Percentiles rank a stretch among this genome's conserved stretches.
These are phyloP conservation scores for Periphyllus acericola DNA, from an alignment of 2,888 invertebrate species.

Conservation along the genomic window DNA sequence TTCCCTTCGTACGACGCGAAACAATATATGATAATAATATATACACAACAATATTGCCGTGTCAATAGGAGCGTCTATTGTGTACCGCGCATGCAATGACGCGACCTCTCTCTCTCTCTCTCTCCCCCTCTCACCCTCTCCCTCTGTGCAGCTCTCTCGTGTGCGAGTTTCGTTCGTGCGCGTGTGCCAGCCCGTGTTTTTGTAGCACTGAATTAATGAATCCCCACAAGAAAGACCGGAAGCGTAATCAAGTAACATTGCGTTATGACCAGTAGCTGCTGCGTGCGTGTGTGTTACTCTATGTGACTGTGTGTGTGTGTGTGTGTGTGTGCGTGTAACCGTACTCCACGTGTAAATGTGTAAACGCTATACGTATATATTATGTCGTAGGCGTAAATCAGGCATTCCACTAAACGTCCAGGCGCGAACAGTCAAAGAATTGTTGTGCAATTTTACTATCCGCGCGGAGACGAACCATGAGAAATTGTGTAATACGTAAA, in stretches of 20 bases:
- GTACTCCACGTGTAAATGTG: neutral
- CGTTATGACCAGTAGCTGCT: constrained; percentile 23
- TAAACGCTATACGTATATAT: neutral
- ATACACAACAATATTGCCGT: neutral
- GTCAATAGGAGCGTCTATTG: neutral
- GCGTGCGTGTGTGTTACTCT: neutral
- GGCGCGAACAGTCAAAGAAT: no score
- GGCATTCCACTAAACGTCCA: no score
- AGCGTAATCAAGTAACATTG: constrained; percentile 26
- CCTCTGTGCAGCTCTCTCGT: no score
- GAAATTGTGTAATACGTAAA: no score
- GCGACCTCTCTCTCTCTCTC: neutral
- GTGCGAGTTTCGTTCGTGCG: neutral
- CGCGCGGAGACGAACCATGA: no score
- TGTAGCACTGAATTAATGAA: constrained; percentile 24
- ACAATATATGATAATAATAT: neutral
- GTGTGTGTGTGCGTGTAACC: neutral
- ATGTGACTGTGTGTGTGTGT: no score
- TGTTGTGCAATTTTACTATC: no score
- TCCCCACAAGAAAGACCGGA: constrained; percentile 43
- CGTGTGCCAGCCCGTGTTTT: neutral
- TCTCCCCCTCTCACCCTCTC: neutral
- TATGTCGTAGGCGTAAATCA: no score
- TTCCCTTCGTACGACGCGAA: neutral
- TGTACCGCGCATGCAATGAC: no score